Percentiles rank a stretch among this genome's conserved stretches.
phyloP scores from a whole-genome alignment of 92 coral and sea anemone species.

The Zoanthus sansibaricus region DNA sequence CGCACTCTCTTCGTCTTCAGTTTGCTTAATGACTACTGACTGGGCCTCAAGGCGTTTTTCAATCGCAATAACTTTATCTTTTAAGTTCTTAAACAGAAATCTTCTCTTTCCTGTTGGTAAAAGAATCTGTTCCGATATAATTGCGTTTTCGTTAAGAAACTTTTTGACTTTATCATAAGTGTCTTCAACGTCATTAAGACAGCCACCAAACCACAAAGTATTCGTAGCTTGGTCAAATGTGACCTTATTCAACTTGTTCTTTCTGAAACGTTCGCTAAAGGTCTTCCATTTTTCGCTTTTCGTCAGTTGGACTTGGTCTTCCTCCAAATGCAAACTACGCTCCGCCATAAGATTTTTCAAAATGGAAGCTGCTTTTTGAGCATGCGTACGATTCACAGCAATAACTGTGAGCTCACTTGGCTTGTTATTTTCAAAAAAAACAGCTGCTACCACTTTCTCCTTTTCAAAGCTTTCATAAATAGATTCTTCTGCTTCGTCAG shows the following conservation, averaged over 20 bases:
- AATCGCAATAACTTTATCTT: constrained; percentile 47
- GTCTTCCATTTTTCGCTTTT: constrained; percentile 66
- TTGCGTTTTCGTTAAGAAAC: constrained; percentile 76
- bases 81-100: constrained; percentile 52
- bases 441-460: constrained; percentile 35
- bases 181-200: constrained; percentile 52
- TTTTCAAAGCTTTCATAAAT: constrained; percentile 30
- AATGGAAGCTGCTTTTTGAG: constrained; percentile 44
- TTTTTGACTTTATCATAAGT: constrained; percentile 30
- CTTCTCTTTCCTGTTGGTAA: constrained; percentile 54
- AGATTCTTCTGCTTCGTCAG: constrained; percentile 35
- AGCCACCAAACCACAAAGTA: constrained; percentile 71
- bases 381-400: constrained; percentile 56
- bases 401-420: constrained; percentile 40
- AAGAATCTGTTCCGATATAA: constrained; percentile 43
- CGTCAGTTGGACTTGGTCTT: constrained; percentile 60
- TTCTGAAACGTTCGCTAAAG: constrained; percentile 26
- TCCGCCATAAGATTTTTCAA: constrained; percentile 55
- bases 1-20: constrained; percentile 41
- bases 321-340: constrained; percentile 55
- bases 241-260: constrained; percentile 7
- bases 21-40: constrained; percentile 49
- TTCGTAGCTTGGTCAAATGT: constrained; percentile 35
- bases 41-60: constrained; percentile 40
- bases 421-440: constrained; percentile 16